Evolutionary conservation across 2,888 invertebrate genomes (phyloP), one percentile per base, ranked within the genome.

Genomic region (Thyatira batis): DNA sequence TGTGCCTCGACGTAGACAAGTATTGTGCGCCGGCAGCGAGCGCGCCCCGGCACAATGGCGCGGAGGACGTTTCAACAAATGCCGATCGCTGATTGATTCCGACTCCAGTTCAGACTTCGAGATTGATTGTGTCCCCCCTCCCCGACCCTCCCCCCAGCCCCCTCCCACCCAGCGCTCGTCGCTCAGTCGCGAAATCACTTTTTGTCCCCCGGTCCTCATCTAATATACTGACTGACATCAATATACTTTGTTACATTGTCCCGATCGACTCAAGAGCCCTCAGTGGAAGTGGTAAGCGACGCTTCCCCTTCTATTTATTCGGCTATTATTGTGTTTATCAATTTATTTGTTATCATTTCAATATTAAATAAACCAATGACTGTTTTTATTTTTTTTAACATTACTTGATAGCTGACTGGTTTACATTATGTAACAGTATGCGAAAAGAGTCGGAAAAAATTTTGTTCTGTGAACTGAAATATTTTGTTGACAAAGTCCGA

Each of bases 11-110:
- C n/a, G 13, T 8, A 39, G 0, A 2, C 39, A 17, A n/a, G 39
- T 17, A 39, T 33, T 33, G 33, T 33, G 13, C 13, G 13, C 3
- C 33, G n/a, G 13, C 33, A 13, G 23, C 6, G 3, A 6, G 23
- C 11, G 13, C 13, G 5, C 3, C 13, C 8, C 39, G n/a, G 39
- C 17, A 39, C 39, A 39, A 39, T 39, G 8, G 39, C 39, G 39
- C 39, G 39, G 48, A 53, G 53, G 57, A 65, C 54, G 50, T 51
- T 65, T 51, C 56, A 55, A 57, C 56, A 59, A 64, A 61, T 55
- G 60, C 56, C 63, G 54, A 60, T 57, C 59, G 55, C 68, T 74
- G 80, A 80, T 80, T 76, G 78, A 79, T 80, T 71, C 63, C 62
- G 65, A 55, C 63, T 65, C 67, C 39, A 54, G 69, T 57, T 61